These are phyloP conservation scores for Apogon hyalosoma DNA, from an alignment of 2,797 vertebrate species.

Conservation along the genomic window DNA sequence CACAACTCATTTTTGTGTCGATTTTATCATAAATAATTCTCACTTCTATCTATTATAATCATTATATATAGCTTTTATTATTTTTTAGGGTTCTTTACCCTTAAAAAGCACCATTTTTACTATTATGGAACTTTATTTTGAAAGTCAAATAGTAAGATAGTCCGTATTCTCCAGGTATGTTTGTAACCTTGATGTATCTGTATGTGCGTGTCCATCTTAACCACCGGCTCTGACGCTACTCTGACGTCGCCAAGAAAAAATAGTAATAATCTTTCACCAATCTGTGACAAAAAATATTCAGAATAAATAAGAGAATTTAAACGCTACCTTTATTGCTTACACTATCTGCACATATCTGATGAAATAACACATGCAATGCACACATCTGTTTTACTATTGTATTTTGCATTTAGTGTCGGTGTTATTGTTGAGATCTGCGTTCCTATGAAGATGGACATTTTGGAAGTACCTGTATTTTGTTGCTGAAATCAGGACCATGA, in stretches of 20 bases:
- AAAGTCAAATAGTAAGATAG: not conserved
- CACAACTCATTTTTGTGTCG: accelerated
- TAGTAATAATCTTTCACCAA: not conserved
- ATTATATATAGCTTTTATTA: not conserved
- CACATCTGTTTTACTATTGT: too few species aligned
- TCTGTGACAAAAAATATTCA: not conserved
- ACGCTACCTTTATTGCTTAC: too few species aligned
- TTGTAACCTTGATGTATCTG: slow-evolving; percentile 13
- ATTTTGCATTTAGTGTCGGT: too few species aligned
- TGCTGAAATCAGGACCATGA: not conserved
- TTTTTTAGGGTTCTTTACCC: not conserved
- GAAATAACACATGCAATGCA: too few species aligned
- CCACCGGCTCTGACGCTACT: slow-evolving; percentile 46
- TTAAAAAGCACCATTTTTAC: accelerated
- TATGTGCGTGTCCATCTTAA: not conserved
- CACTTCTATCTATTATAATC: too few species aligned
- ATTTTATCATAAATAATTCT: too few species aligned
- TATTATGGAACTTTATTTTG: slow-evolving; percentile 30
- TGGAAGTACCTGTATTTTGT: not conserved
- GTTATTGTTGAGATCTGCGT: not conserved
- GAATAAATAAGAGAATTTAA: too few species aligned
- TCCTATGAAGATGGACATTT: not conserved
- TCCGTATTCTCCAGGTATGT: not conserved
- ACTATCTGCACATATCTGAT: not conserved
- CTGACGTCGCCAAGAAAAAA: slow-evolving; percentile 42